A percentile compares a stretch with the other conserved stretches of the same genome.
These are phyloP conservation scores for Dicentrarchus labrax DNA, from an alignment of 2,113 vertebrate genomes.

Conservation along the genomic window DNA sequence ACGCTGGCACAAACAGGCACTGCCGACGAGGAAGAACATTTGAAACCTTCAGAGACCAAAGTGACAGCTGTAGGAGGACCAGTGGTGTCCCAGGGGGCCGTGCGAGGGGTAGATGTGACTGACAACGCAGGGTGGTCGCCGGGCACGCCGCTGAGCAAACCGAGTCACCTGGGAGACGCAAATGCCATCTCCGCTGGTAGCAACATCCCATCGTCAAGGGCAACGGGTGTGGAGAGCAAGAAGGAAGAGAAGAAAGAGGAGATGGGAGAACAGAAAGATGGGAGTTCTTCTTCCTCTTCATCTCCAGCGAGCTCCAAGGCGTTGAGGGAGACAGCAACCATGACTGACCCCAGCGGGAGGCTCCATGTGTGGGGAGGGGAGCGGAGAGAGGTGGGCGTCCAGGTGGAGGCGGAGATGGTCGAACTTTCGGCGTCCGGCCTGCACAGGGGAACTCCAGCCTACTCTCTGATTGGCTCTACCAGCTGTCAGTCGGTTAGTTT, in stretches of 20 bases:
- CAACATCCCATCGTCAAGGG: background rate
- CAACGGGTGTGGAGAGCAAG: background rate
- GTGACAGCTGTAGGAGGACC: background rate
- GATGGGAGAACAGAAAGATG: background rate
- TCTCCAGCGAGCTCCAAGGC: constrained; percentile 2
- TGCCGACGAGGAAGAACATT: background rate
- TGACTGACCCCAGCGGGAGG: constrained; percentile 79
- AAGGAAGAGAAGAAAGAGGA: constrained; percentile 16
- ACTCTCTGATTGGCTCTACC: constrained; percentile 42
- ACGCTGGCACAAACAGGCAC: background rate
- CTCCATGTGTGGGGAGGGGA: constrained; percentile 43
- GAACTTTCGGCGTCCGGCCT: constrained; percentile 83
- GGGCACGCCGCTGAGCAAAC: background rate
- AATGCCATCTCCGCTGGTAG: constrained; percentile 37
- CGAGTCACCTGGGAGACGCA: constrained; percentile 23
- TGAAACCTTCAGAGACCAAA: constrained; percentile 9
- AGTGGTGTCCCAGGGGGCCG: background rate
- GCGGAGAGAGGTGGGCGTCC: constrained; percentile 87
- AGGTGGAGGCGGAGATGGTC: constrained; percentile 84
- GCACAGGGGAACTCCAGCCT: constrained; percentile 9
- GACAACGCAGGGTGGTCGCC: background rate
- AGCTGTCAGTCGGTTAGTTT: constrained; percentile 32
- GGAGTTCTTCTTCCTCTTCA: constrained; percentile 10
- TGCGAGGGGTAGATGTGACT: background rate
- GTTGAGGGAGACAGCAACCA: constrained; percentile 77